Base-by-base conservation (phyloP, 2,888 invertebrate genomes). In the Nomada ruficornis region DNA sequence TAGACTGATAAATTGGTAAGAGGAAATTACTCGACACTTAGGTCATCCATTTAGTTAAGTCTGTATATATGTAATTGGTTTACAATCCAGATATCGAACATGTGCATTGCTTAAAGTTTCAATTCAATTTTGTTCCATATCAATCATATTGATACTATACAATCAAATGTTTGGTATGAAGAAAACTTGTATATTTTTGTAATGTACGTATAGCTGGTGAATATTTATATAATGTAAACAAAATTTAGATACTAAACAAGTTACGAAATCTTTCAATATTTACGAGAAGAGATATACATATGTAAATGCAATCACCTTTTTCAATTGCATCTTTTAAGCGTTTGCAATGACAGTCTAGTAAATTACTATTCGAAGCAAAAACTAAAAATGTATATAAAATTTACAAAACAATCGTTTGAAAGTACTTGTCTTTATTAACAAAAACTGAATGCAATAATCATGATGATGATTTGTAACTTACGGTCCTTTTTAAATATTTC, bases 361-460 rank as follows among this genome's bases (percentile, higher is more conserved):
- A 47, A 47, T 36, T 36, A 36, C 36, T 47, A 47, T 13, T 47
- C 15, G 47, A 15, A 47, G 15, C 15, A 47, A 47, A 47, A 13
- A 47, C 2, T 26, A 44, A n/a, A 59, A 29, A 69, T 69, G 36
- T 47, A 26, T 29, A 47, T 26, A 11, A 69, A 15, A 44, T n/a
- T 15, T 15, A 47, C 3, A 0, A 47, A 47, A 47, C 13, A 11
- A 3, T 47, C 3, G 15, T 47, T 13, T 47, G 15, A 47, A 47
- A 3, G 47, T 47, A 47, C 15, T 47, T 20, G 5, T 10, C 2
- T n/a, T 54, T 26, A 3, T 70, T 23, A 55, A 55, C 26, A 20
- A 20, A 68, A 54, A 72, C 9, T 1, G 29, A 29, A 71, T 71
- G 26, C 13, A 64, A 54, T 11, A 36, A 9, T 62, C 26, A 72